phyloP scores from a whole-genome alignment of 2,797 vertebrate genomes.

The Scolopax bukidnonensis region DNA sequence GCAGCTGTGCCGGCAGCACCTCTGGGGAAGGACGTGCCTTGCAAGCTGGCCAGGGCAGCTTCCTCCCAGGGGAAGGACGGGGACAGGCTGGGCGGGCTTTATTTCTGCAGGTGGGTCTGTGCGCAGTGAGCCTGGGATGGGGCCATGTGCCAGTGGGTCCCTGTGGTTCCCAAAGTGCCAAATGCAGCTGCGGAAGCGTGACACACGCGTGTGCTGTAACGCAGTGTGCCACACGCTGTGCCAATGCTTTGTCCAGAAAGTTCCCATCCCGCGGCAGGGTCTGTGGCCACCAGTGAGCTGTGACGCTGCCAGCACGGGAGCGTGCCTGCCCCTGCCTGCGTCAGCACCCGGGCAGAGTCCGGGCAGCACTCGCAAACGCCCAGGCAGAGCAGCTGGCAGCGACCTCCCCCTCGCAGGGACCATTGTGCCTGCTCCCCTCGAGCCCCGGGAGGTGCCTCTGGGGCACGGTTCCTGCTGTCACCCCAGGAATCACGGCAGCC shows the following conservation, averaged over 20 bases:
- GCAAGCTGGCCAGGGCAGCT: background rate
- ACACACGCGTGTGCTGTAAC: fast-evolving
- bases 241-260: background rate
- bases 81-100: background rate
- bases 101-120: background rate
- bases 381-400: background rate
- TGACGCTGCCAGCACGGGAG: background rate
- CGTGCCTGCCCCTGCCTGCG: fast-evolving
- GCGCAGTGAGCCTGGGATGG: fast-evolving
- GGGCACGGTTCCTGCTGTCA: background rate
- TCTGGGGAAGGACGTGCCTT: fast-evolving
- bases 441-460: background rate
- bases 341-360: background rate
- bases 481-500: background rate
- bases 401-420: background rate
- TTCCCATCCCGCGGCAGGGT: background rate
- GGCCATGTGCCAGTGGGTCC: background rate
- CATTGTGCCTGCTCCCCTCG: fast-evolving
- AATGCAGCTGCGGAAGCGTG: fast-evolving
- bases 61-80: background rate
- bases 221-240: fast-evolving
- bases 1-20: fast-evolving
- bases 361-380: background rate
- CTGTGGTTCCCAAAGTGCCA: fast-evolving
- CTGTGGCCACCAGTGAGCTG: fast-evolving